These are phyloP conservation scores for Oryzias melastigma DNA, from an alignment of 2,113 vertebrate species.

Conservation along the genomic window DNA sequence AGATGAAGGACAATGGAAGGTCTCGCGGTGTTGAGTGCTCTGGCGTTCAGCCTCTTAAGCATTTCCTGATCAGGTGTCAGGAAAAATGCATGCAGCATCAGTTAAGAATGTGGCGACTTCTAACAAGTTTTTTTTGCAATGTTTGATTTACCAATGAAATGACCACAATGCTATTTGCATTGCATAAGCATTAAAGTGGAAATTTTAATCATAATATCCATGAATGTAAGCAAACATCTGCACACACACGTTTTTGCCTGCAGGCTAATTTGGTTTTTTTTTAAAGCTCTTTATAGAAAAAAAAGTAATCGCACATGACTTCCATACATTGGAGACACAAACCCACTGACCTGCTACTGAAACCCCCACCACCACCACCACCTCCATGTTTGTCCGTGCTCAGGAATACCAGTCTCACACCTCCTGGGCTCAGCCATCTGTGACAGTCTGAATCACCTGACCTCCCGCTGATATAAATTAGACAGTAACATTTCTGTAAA, in stretches of 20 bases:
- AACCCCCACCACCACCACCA: conserved; percentile 32
- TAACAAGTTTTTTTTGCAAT: neutral
- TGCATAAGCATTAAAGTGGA: no score
- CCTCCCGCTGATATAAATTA: conserved; percentile 48
- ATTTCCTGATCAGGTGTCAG: conserved; percentile 27
- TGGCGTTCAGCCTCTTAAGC: conserved; percentile 14
- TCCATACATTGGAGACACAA: conserved; percentile 34
- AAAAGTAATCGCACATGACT: conserved; percentile 15
- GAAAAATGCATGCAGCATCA: neutral
- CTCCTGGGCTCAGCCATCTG: conserved; percentile 55
- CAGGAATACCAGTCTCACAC: conserved; percentile 43
- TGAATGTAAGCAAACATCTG: no score
- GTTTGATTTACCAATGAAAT: no score
- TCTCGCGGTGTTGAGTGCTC: conserved; percentile 30
- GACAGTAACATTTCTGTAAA: conserved; percentile 36
- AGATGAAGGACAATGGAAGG: conserved; percentile 38
- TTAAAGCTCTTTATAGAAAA: no score
- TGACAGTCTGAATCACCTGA: conserved; percentile 60
- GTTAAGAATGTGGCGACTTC: conserved; percentile 4
- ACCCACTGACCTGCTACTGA: conserved; percentile 53
- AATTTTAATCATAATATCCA: no score
- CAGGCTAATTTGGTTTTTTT: neutral
- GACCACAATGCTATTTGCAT: no score
- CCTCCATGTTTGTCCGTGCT: conserved; percentile 24
- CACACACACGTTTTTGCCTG: no score